phyloP scores from a whole-genome alignment of 2,797 vertebrate species.

The Scyliorhinus canicula region DNA sequence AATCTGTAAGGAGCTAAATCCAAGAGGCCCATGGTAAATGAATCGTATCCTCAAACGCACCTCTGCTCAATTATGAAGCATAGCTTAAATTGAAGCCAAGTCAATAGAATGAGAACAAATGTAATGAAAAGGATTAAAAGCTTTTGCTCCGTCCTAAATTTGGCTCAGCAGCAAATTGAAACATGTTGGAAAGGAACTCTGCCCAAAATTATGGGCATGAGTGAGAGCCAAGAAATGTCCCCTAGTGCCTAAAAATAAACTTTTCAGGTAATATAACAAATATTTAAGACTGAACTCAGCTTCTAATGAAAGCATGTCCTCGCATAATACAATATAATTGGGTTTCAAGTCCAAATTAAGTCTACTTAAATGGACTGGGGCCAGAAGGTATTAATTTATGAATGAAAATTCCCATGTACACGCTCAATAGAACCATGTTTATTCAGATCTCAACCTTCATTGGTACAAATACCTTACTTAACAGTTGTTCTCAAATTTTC shows the following conservation, averaged over 20 bases:
- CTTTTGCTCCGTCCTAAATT: conserved; percentile 5
- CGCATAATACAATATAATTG: not conserved
- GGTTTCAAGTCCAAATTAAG: not conserved
- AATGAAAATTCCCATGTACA: not conserved
- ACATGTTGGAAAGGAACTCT: not conserved
- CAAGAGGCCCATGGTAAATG: not conserved
- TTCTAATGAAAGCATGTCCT: not conserved
- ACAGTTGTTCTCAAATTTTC: not conserved
- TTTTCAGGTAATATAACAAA: not conserved
- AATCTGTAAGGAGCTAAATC: not conserved
- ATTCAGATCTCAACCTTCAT: not conserved
- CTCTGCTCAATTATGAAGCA: not conserved
- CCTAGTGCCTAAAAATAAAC: not conserved
- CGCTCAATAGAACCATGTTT: not conserved
- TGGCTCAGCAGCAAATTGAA: not conserved
- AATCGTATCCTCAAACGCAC: not conserved
- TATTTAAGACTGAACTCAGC: not conserved
- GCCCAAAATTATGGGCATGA: not conserved
- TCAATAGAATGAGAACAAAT: not conserved
- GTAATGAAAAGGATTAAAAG: not conserved
- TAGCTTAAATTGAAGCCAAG: not conserved
- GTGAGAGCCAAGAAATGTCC: not conserved
- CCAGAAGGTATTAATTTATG: not conserved
- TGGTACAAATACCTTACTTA: not conserved
- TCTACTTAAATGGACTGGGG: not conserved